Conservation (phyloP, 2,113 vertebrate genomes). For the Nesogale talazaci region DNA sequence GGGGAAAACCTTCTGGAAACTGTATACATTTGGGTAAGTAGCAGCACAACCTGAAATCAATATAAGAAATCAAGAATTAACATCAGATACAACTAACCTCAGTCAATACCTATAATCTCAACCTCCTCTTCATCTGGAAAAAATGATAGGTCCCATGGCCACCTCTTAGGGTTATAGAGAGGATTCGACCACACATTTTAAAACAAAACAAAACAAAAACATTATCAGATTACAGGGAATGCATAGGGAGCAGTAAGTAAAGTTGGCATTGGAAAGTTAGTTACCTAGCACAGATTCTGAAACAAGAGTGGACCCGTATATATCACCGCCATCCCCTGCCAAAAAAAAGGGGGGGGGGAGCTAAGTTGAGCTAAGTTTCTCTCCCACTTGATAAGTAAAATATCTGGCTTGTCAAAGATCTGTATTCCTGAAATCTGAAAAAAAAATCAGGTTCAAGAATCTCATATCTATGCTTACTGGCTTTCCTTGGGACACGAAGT, state of each 20-base stretch:
- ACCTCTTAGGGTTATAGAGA: not conserved
- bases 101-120: slow-evolving; percentile 43
- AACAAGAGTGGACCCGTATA: not conserved
- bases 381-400: slow-evolving; percentile 5
- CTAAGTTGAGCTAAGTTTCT: not conserved
- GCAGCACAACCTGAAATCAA: not conserved
- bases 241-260: slow-evolving; percentile 8
- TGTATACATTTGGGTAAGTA: not conserved
- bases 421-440: slow-evolving; percentile 22
- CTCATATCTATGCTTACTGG: slow-evolving; percentile 33
- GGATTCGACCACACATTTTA: not conserved
- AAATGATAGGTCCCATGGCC: not conserved
- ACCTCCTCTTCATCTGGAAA: not conserved
- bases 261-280: not conserved
- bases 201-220: no score
- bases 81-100: not conserved
- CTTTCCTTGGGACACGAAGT: not conserved
- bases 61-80: slow-evolving; percentile 3
- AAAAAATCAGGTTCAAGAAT: slow-evolving; percentile 6
- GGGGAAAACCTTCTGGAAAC: not conserved
- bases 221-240: not conserved
- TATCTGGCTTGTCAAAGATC: not conserved
- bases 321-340: no score
- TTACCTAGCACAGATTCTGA: not conserved
- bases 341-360: no score